Percentiles rank a stretch among this genome's conserved stretches.
Conservation (phyloP, 2,888 invertebrate genomes). For the Argyra leucocephala region DNA sequence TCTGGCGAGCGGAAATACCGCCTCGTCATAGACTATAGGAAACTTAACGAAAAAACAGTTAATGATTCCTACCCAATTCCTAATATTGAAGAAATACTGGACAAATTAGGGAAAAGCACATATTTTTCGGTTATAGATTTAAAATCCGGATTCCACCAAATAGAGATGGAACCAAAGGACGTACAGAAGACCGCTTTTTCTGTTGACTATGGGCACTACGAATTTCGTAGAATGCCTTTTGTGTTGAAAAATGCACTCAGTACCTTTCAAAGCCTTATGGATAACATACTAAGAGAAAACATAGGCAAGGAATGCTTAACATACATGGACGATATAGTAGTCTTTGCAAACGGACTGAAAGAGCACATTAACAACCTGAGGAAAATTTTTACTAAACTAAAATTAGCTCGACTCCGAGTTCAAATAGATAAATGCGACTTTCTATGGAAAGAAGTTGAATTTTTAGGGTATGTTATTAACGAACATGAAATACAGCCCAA, state of each 20-base stretch:
- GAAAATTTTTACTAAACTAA: constrained; percentile 25
- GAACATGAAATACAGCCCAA: constrained; percentile 26
- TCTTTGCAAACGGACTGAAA: constrained; percentile 23
- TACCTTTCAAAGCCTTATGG: constrained; percentile 24
- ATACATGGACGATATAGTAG: constrained; percentile 31
- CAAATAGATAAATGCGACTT: constrained; percentile 28
- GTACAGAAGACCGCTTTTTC: neutral
- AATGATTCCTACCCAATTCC: neutral
- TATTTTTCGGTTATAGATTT: constrained; percentile 9
- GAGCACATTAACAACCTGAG: constrained; percentile 27
- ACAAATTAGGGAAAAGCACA: constrained; percentile 27
- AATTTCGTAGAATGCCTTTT: constrained; percentile 16
- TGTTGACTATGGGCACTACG: constrained; percentile 13
- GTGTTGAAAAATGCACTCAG: constrained; percentile 13
- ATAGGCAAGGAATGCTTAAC: constrained; percentile 28
- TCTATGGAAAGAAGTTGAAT: constrained; percentile 26
- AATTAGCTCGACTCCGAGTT: constrained; percentile 23
- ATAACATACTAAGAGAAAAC: constrained; percentile 25
- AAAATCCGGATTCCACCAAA: neutral
- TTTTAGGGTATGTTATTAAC: constrained; percentile 28
- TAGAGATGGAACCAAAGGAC: neutral
- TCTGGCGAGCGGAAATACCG: constrained; percentile 24
- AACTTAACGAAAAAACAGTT: constrained; percentile 20
- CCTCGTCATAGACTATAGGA: constrained; percentile 27
- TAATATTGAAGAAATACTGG: constrained; percentile 15